Evolutionary conservation across 2,113 vertebrate genomes (phyloP), one percentile per base, ranked within the genome.

Genomic region (Meles meles): DNA sequence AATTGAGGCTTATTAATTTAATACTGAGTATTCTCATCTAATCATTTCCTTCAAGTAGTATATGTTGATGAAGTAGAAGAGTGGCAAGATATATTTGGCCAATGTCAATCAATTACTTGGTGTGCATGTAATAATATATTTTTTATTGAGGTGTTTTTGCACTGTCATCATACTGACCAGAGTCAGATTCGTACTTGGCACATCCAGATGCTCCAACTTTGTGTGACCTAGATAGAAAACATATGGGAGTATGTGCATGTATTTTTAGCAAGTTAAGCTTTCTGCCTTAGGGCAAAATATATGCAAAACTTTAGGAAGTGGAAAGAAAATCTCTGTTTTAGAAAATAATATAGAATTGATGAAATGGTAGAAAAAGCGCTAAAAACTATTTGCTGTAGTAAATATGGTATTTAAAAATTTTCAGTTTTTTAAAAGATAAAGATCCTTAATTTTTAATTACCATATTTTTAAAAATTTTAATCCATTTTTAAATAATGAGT

Each of bases 141-240:
- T 98, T 98, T 98, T 97, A 98, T 98, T 94, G 93, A 98, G 96
- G 98, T 97, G 96, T 98, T 98, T 99, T 94, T 99, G 99, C 98
- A 98, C 98, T 96, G 95, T 99, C 99, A 99, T 99, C 98, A 98
- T 98, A 97, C 98, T 98, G 98, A 98, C 98, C 96, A 98, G 99
- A 98, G 97, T 99, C 99, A 98, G 84, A 96, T 99, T 99, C 98
- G 98, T 96, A 98, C 91, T 99, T 99, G 99, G 99, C 99, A 98
- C 98, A 98, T 98, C 67, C 88, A 96, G 95, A 88, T 93, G 97
- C 97, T 98, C 96, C 93, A 81, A 96, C 98, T 98, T 98, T 98
- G 97, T 98, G 96, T 98, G 98, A 99, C 98, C 98, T 98, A 99
- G 98, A 99, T 98, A 99, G 98, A 98, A 98, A 99, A 98, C 97